phyloP scores from a whole-genome alignment of 2,888 invertebrate genomes.

The Agrotis clavis region DNA sequence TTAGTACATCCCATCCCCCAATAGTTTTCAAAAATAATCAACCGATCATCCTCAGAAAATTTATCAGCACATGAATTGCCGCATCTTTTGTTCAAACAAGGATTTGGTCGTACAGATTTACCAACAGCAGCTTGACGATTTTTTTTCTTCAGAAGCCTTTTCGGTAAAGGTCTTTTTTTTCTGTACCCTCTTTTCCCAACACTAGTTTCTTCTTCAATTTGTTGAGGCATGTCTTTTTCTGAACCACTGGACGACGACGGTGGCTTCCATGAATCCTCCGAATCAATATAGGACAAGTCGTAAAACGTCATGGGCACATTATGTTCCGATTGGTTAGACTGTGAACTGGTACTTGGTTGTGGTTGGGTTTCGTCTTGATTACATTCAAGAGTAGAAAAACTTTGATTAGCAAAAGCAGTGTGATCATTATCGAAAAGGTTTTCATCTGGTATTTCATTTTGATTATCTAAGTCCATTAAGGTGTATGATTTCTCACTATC shows the following conservation, averaged over 20 bases:
- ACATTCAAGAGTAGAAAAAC: constrained; percentile 1
- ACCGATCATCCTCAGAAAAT: neutral
- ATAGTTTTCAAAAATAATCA: constrained; percentile 2
- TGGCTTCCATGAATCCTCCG: constrained; percentile 6
- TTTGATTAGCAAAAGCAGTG: neutral
- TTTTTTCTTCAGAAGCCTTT: constrained; percentile 1
- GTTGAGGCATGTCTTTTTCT: constrained; percentile 6
- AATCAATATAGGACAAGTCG: neutral
- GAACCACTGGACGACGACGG: constrained; percentile 3
- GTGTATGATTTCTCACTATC: constrained; percentile 1
- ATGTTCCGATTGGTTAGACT: constrained; percentile 2
- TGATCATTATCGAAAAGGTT: neutral
- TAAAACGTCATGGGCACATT: constrained; percentile 1
- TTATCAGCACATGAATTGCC: constrained; percentile 2
- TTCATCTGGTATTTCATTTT: neutral
- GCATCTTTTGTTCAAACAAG: constrained; percentile 3
- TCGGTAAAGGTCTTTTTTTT: constrained; percentile 10
- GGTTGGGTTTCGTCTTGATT: constrained; percentile 3
- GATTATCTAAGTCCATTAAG: neutral
- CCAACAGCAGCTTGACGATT: neutral
- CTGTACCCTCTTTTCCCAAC: constrained; percentile 15
- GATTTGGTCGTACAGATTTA: constrained; percentile 1
- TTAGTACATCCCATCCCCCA: neutral
- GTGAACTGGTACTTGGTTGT: neutral
- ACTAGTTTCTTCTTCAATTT: constrained; percentile 21